Evolutionary conservation across 2,113 vertebrate genomes (phyloP).

Genomic region (Psephotus haematonotus): DNA sequence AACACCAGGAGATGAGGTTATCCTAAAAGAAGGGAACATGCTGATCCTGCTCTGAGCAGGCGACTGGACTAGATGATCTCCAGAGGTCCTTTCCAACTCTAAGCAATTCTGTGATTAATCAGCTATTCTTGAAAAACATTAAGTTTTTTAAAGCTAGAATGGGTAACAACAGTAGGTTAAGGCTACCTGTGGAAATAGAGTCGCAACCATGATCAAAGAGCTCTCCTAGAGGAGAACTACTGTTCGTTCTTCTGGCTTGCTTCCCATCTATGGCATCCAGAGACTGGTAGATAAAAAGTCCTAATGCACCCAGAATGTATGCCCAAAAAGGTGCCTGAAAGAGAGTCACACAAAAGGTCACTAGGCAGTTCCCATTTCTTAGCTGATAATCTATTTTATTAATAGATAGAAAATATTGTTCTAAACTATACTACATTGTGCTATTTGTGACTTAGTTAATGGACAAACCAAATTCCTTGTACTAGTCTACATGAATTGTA

Average conservation of each 20-base stretch:
- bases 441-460: background rate
- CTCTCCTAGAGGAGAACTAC: constrained; percentile 92
- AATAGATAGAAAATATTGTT: background rate
- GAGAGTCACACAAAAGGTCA: constrained; percentile 5
- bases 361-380: background rate
- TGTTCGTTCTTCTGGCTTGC: constrained; percentile 95
- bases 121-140: background rate
- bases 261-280: constrained; percentile 98
- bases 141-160: background rate
- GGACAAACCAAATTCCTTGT: background rate
- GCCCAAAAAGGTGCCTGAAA: constrained; percentile 90
- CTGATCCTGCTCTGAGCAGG: background rate
- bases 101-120: background rate
- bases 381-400: background rate
- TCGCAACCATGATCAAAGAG: constrained; percentile 99
- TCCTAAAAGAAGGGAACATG: background rate
- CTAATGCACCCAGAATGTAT: constrained; percentile 87
- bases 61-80: background rate
- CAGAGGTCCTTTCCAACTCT: background rate
- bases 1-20: background rate
- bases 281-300: constrained; percentile 95
- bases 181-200: constrained; percentile 92
- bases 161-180: background rate
- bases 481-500: background rate
- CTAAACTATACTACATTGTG: background rate